Percentiles rank a stretch among this genome's conserved stretches.
These are phyloP conservation scores for Nebria salina DNA, from an alignment of 2,888 invertebrate genomes.

Conservation along the genomic window DNA sequence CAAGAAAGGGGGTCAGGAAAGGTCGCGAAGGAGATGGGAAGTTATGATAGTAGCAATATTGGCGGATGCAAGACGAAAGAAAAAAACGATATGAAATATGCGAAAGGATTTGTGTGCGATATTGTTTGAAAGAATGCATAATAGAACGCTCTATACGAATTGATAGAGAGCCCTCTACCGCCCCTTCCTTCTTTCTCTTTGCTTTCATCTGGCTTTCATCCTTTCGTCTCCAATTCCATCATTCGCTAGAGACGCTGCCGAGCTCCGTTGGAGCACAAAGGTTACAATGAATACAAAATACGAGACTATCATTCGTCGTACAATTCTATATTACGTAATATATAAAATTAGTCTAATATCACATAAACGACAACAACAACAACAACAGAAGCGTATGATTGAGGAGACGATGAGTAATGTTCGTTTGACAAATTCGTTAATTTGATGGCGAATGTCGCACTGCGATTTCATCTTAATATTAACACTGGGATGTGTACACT, in stretches of 20 bases:
- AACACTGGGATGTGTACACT: not conserved
- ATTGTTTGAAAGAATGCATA: slow-evolving; percentile 53
- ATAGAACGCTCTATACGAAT: slow-evolving; percentile 11
- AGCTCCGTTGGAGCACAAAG: too few relatives aligned
- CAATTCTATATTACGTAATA: too few relatives aligned
- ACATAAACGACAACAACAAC: too few relatives aligned
- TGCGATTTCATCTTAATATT: not conserved
- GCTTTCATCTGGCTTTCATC: not conserved
- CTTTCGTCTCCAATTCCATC: too few relatives aligned
- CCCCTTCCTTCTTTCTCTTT: not conserved
- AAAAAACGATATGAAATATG: slow-evolving; percentile 53
- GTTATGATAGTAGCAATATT: slow-evolving; percentile 53
- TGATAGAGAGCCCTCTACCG: not conserved
- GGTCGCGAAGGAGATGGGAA: slow-evolving; percentile 40
- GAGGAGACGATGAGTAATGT: not conserved
- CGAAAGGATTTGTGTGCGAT: slow-evolving; percentile 50
- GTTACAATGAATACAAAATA: too few relatives aligned
- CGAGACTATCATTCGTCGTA: too few relatives aligned
- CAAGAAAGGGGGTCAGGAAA: slow-evolving; percentile 12
- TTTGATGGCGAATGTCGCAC: not conserved
- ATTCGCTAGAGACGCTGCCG: too few relatives aligned
- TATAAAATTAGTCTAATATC: too few relatives aligned
- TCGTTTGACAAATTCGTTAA: not conserved
- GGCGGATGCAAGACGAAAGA: slow-evolving; percentile 42
- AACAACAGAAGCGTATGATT: not conserved